Evolutionary conservation across 2,888 invertebrate genomes (phyloP), one percentile per base, ranked within the genome.

Genomic region (Pollenia angustigena): DNA sequence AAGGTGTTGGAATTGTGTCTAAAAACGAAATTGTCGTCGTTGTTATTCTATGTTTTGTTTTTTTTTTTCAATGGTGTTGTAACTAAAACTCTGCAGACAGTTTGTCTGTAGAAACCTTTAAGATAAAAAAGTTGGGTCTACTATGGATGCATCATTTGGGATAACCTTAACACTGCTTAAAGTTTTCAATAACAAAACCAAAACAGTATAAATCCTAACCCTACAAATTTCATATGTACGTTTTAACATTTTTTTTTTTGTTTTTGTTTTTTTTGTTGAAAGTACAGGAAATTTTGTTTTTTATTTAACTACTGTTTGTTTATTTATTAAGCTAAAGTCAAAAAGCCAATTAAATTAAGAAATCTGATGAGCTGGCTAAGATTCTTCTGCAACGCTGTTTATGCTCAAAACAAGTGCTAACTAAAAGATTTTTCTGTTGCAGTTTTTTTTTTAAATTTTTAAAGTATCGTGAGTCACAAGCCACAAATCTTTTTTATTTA

Each of bases 321-420:
- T 72, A 48, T 78, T 72, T 66, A 40, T 74, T 85, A 54, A 76
- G 72, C 81, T 88, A 76, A 76, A 81, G 76, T 76, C 87, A 88
- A 87, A 81, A 85, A 90, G 90, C 90, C 90, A 90, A 90, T 90
- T 90, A 90, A 90, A 90, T 90, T 90, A 90, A 90, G 90, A 90
- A 90, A 90, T 90, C 90, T 90, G 90, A 90, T 90, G 85, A 84
- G 72, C 69, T 81, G 87, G 78, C 81, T 50, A 87, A 87, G 87
- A 87, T 87, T 84, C 80, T 78, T 81, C 58, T 60, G 42, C 40
- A 23, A 10, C n/a, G 11, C 8, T 23, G 46, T 82, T 44, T 56
- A 44, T 48, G 14, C 54, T 46, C 48, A 18, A 81, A 79, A 83
- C 82, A 82, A 83, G 80, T 86, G 86, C 80, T 71, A 76, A 76